Evolutionary conservation across 2,888 invertebrate species (phyloP), one percentile per base, ranked within the genome.

Genomic region (Hypolimnas misippus): DNA sequence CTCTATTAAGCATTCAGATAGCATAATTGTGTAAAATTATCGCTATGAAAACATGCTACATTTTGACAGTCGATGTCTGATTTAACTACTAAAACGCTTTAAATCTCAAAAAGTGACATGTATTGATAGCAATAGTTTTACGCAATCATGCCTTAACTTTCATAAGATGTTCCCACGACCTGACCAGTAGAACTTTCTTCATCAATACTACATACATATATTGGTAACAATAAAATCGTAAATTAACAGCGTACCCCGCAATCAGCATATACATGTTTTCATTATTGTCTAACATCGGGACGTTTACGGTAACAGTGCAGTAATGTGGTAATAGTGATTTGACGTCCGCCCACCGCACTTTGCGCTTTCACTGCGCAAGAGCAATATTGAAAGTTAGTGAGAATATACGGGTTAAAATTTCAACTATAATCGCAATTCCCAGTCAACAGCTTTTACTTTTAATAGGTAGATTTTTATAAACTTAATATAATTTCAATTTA

Each of bases 261-360:
- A 65, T 65, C 55, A 65, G 62, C 64, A 66, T 62, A 57, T 62
- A 62, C 65, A 63, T 55, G 64, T 67, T 67, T 67, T 65, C 62
- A 60, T 63, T 68, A 65, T 53, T 55, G 52, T 54, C 40, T 17
- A 54, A 49, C 14, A 33, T 29, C 21, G n/a, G 25, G 53, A 49
- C 59, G 50, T 59, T 61, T 55, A 57, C 35, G 65, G 61, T 25
- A 61, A 55, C 29, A 42, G 16, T 17, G 17, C 17, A 16, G 40
- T 42, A 19, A 31, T 58, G 57, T 50, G 40, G 57, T 57, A 51
- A 61, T 57, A 49, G 59, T 60, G 49, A 63, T 63, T 65, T 51
- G 59, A 63, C 14, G 59, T 63, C 60, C 60, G 51, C 66, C 66
- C 63, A 63, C 63, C 55, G 21, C 52, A 35, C 35, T 33, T 17